Conservation (phyloP, 2,113 vertebrate genomes). For the Macrotis lagotis region DNA sequence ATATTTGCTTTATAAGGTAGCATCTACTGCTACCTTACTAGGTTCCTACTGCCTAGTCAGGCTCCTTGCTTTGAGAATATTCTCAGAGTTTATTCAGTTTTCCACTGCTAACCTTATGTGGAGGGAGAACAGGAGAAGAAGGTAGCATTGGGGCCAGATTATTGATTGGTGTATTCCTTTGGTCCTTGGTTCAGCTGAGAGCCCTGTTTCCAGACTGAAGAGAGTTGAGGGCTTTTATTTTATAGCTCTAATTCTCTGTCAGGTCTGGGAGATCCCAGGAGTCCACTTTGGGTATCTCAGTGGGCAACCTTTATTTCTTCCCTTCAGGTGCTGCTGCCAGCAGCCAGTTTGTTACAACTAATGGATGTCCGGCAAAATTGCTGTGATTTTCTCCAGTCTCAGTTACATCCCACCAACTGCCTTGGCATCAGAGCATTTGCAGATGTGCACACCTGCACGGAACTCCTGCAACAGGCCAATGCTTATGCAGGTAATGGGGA, state of each 20-base stretch:
- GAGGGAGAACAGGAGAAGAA: not conserved
- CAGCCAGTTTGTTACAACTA: slow-evolving; percentile 94
- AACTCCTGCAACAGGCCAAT: slow-evolving; percentile 93
- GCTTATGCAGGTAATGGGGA: slow-evolving; percentile 90
- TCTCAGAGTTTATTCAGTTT: not conserved
- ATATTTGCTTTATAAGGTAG: not conserved
- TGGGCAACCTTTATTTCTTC: slow-evolving; percentile 49
- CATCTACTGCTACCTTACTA: not conserved
- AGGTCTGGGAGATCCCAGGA: not conserved
- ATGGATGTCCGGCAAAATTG: slow-evolving; percentile 97
- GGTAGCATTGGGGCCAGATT: not conserved
- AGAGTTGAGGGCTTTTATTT: not conserved
- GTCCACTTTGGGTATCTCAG: not conserved
- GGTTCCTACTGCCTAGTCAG: not conserved
- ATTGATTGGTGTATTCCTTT: not conserved
- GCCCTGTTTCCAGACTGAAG: not conserved
- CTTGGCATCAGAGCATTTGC: slow-evolving; percentile 96
- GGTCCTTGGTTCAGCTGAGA: not conserved
- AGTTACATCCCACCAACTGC: slow-evolving; percentile 96
- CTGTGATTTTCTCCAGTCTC: slow-evolving; percentile 96
- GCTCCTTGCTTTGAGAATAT: not conserved
- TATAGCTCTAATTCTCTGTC: not conserved
- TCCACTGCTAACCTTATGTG: not conserved
- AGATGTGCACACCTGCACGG: slow-evolving; percentile 94
- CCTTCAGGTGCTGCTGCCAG: slow-evolving; percentile 92